These are phyloP conservation scores for Entomobrya proxima DNA, from an alignment of 2,888 invertebrate species.

Conservation along the genomic window DNA sequence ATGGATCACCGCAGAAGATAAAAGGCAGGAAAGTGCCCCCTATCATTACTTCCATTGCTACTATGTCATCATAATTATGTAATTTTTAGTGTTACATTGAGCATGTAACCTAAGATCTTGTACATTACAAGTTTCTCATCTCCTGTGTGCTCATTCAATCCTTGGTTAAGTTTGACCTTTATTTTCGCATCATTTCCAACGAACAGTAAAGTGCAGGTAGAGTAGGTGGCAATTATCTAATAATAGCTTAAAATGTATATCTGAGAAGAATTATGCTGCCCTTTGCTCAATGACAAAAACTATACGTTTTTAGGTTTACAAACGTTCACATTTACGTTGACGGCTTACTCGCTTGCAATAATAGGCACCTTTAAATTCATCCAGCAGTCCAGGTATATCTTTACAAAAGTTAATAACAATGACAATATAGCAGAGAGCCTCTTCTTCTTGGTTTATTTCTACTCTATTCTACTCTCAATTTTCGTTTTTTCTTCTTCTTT, in stretches of 20 bases:
- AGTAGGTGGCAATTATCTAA: not conserved
- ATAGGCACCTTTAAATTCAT: not conserved
- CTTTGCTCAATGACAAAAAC: not conserved
- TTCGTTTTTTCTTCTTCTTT: not conserved
- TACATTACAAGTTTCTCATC: too few species aligned
- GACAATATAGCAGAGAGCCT: not conserved
- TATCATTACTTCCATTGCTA: not conserved
- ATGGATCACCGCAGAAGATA: not conserved
- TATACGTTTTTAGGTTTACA: too few species aligned
- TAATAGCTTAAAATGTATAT: not conserved
- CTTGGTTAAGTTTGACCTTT: constrained; percentile 13
- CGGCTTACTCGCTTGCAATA: not conserved
- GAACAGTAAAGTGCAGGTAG: too few species aligned
- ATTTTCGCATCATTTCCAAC: not conserved
- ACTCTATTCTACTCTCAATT: not conserved
- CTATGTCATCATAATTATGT: constrained; percentile 1
- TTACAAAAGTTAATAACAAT: not conserved
- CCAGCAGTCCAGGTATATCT: not conserved
- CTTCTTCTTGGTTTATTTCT: not conserved
- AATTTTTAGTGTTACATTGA: too few species aligned
- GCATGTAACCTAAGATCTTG: too few species aligned
- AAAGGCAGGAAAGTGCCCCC: constrained; percentile 22
- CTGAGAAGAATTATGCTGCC: not conserved
- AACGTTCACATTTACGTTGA: not conserved
- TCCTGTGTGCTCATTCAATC: not conserved